Evolutionary conservation across 2,888 invertebrate species (phyloP).

Genomic region (Noctua comes): DNA sequence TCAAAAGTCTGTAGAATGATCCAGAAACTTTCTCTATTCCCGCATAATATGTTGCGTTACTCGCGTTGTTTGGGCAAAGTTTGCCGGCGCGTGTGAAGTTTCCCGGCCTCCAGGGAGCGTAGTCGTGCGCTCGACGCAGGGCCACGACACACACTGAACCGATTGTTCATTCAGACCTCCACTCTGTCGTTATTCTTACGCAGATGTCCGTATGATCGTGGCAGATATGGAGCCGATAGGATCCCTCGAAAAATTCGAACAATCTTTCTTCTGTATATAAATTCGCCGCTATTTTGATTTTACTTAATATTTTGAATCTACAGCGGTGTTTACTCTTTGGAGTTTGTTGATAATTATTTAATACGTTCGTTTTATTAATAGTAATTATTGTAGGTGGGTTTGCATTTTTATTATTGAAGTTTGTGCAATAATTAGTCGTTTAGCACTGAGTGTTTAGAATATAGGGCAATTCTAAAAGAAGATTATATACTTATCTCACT

Average conservation of each 20-base stretch:
- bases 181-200: slow-evolving; percentile 87
- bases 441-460: neutral
- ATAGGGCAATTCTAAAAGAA: neutral
- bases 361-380: slow-evolving; percentile 37
- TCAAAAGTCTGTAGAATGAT: slow-evolving; percentile 56
- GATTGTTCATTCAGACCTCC: slow-evolving; percentile 86
- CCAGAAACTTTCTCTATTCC: slow-evolving; percentile 41
- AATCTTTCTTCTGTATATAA: slow-evolving; percentile 20
- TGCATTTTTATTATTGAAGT: slow-evolving; percentile 31
- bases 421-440: slow-evolving; percentile 33
- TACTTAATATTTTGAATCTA: slow-evolving; percentile 43
- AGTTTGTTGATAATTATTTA: slow-evolving; percentile 38
- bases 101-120: slow-evolving; percentile 74
- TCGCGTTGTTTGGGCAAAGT: slow-evolving; percentile 65
- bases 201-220: slow-evolving; percentile 85
- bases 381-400: slow-evolving; percentile 21
- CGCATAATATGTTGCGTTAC: slow-evolving; percentile 53
- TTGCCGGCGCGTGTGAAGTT: slow-evolving; percentile 79
- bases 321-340: slow-evolving; percentile 39
- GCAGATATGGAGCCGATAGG: slow-evolving; percentile 76
- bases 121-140: slow-evolving; percentile 77
- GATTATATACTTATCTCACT: slow-evolving; percentile 14
- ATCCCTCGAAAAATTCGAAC: slow-evolving; percentile 48
- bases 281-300: slow-evolving; percentile 44
- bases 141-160: slow-evolving; percentile 86